Conservation (phyloP, 2,888 invertebrate genomes). For the Hecatera dysodea region DNA sequence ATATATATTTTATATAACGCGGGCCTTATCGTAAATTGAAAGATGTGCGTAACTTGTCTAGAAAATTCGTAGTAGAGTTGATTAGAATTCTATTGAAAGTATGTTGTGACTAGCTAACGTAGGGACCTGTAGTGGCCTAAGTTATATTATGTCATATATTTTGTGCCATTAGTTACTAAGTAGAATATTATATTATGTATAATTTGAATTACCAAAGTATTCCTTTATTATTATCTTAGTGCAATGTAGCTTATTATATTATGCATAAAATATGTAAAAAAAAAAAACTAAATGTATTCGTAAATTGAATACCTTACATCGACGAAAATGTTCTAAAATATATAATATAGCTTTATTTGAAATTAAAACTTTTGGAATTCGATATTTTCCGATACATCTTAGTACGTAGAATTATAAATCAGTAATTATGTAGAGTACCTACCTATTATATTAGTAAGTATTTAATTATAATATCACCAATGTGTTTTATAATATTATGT, state of each 20-base stretch:
- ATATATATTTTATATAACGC: constrained; percentile 16
- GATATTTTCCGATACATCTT: constrained; percentile 28
- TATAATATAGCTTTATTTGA: constrained; percentile 18
- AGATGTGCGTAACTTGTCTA: constrained; percentile 24
- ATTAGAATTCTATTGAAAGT: constrained; percentile 30
- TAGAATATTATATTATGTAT: constrained; percentile 26
- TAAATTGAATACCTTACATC: constrained; percentile 39
- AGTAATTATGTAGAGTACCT: constrained; percentile 45
- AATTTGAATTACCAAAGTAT: constrained; percentile 47
- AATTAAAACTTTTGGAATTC: constrained; percentile 10
- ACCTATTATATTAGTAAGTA: constrained; percentile 25
- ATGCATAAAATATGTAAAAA: constrained; percentile 4
- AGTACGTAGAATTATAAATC: constrained; percentile 32
- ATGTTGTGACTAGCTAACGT: constrained; percentile 44
- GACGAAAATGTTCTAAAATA: constrained; percentile 55
- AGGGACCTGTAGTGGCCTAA: constrained; percentile 44
- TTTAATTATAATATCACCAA: constrained; percentile 29
- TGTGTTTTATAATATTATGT: constrained; percentile 48
- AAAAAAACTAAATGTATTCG: constrained; percentile 14
- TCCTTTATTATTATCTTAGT: constrained; percentile 29
- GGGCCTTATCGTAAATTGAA: constrained; percentile 14
- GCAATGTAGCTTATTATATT: constrained; percentile 46
- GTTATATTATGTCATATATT: constrained; percentile 32
- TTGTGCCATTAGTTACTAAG: constrained; percentile 58
- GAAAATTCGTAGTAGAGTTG: neutral